Conservation (phyloP, 1,140 invertebrate species). For the Chironomus tepperi region DNA sequence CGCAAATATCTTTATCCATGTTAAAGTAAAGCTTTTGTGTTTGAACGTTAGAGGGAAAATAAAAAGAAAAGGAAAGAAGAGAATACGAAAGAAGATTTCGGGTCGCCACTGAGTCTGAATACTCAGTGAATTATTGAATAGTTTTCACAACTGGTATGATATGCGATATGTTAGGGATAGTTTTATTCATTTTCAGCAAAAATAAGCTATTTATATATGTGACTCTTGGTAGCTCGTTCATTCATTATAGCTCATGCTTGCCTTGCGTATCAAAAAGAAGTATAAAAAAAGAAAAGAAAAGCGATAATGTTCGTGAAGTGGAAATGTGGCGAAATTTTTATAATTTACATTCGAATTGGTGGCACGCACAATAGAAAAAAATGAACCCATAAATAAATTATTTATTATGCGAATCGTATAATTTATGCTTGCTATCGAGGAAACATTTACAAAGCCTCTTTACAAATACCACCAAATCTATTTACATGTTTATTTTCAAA, state of each 20-base stretch:
- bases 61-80: not conserved
- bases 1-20: not conserved
- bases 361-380: not conserved
- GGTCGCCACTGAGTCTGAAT: not conserved
- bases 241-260: too few species aligned
- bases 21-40: not conserved
- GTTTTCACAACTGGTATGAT: constrained; percentile 7
- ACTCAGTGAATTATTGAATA: constrained; percentile 14
- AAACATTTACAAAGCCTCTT: too few species aligned
- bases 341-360: constrained; percentile 1
- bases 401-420: constrained; percentile 1
- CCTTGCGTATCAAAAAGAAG: not conserved
- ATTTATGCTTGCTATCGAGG: not conserved
- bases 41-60: not conserved
- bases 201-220: not conserved
- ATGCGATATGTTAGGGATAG: constrained; percentile 5
- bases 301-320: too few species aligned
- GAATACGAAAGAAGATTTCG: not conserved
- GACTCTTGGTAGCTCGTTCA: not conserved
- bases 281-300: not conserved
- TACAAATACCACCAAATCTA: too few species aligned
- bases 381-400: constrained; percentile 14
- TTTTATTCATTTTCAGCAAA: constrained; percentile 9
- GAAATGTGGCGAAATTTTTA: constrained; percentile 13
- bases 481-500: too few species aligned